Percentiles rank a stretch among this genome's conserved stretches.
Conservation (phyloP, 2,888 invertebrate genomes). For the Epicampocera succincta region DNA sequence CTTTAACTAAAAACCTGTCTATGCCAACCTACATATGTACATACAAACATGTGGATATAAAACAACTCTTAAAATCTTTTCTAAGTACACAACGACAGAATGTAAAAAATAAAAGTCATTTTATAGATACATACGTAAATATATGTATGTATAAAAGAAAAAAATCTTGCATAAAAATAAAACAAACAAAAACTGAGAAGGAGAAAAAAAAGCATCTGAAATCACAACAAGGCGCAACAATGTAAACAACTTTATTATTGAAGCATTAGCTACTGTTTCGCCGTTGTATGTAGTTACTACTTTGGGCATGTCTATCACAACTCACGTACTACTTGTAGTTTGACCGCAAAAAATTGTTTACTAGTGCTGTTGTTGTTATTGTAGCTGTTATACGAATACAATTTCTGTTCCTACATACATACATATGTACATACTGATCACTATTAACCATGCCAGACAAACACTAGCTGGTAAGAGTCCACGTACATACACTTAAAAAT, state of each 20-base stretch:
- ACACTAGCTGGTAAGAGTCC: neutral
- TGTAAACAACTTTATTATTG: conserved; percentile 66
- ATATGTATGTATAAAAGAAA: too few species aligned
- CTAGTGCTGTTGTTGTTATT: conserved; percentile 30
- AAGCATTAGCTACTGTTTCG: conserved; percentile 65
- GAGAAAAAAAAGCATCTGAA: conserved; percentile 14
- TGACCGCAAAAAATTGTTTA: conserved; percentile 61
- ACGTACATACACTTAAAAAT: too few species aligned
- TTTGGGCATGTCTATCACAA: conserved; percentile 59
- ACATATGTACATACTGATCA: conserved; percentile 4
- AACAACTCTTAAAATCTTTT: neutral
- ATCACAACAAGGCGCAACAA: conserved; percentile 61
- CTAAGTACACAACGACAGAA: neutral
- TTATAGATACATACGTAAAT: too few species aligned
- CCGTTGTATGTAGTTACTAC: conserved; percentile 24
- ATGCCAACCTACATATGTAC: neutral
- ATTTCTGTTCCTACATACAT: conserved; percentile 28
- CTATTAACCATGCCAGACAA: conserved; percentile 44
- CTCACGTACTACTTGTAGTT: conserved; percentile 64
- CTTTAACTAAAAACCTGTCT: too few species aligned
- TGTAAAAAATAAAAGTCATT: conserved; percentile 39
- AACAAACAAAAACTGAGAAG: neutral
- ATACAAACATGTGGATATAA: neutral
- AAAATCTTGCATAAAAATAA: conserved; percentile 24
- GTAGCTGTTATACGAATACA: conserved; percentile 38